Base-by-base conservation (phyloP, 1,140 invertebrate genomes). In the Macrobrachium nipponense region DNA sequence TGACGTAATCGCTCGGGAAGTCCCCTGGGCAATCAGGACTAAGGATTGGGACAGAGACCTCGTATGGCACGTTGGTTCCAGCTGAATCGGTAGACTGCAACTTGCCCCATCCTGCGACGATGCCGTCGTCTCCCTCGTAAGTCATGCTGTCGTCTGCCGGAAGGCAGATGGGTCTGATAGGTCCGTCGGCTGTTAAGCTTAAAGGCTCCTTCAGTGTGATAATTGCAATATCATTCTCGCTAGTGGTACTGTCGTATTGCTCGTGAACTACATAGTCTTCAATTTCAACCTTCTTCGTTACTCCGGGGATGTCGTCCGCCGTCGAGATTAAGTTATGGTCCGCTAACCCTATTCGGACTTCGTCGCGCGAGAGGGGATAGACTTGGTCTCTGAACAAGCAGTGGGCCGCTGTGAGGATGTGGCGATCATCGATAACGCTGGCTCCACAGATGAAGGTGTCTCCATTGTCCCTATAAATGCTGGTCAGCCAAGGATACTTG, bases 1-100 rank as follows among this genome's bases (percentile, higher is more conserved):
- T 76, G n/a, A 14, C 64, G 43, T 58, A 68, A 44, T 91, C 88
- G n/a, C 87, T 91, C 12, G 89, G 89, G 11, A 88, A 82, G 23
- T 68, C 70, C 8, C 90, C 70, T 23, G 36, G 11, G 20, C 75
- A 68, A 2, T 10, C 27, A 0, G 75, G 44, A 0, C 11, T 44
- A 0, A 85, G 85, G 27, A 91, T 84, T 27, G 90, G 89, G 14
- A 91, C 90, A 58, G 90, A 82, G 5, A 92, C 93, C 89, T 93
- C 91, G 70, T 90, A 90, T 10, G 93, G 90, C 5, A 90, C 82
- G 36, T 73, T 75, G 10, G 89, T 64, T 43, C 64, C 79, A 17
- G 18, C 17, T 8, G 61, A 82, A 17, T 85, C 88, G 11, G 3
- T 58, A 44, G 88, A 78, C 36, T 59, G n/a, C 1, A 86, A 58